Evolutionary conservation across 2,113 vertebrate genomes (phyloP).

Genomic region (Sapajus apella): DNA sequence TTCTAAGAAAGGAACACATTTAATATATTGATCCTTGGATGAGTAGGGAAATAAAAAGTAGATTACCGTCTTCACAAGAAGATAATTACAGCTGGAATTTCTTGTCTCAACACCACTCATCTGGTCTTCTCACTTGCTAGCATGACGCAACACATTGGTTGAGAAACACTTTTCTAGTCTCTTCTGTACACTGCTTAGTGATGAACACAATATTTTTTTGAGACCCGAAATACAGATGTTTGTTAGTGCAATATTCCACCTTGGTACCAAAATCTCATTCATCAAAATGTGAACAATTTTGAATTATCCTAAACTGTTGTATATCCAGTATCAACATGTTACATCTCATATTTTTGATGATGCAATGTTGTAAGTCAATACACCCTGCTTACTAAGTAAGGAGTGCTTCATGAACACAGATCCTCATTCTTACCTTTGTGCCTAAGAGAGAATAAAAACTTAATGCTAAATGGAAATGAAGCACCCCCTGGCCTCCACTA

Average conservation of each 20-base stretch:
- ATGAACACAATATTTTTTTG: constrained; percentile 19
- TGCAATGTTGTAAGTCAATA: constrained; percentile 19
- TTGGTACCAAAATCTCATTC: constrained; percentile 39
- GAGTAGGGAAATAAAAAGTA: neutral
- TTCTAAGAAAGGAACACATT: neutral
- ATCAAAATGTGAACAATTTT: constrained; percentile 39
- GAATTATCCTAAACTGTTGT: neutral
- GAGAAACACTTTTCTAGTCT: constrained; percentile 11
- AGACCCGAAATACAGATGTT: constrained; percentile 24
- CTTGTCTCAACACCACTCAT: neutral
- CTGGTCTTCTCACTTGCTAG: neutral
- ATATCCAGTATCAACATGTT: constrained; percentile 33
- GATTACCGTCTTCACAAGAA: neutral
- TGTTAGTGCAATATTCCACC: neutral
- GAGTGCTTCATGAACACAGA: neutral
- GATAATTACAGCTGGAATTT: neutral
- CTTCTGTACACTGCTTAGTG: neutral
- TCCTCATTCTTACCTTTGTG: neutral
- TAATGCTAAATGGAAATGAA: neutral
- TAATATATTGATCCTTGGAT: neutral
- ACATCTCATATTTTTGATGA: constrained; percentile 35
- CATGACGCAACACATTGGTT: neutral
- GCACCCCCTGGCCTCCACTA: neutral
- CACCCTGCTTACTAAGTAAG: neutral
- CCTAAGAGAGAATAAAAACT: neutral